These are phyloP conservation scores for Atta texana DNA, from an alignment of 1,140 invertebrate species.

Conservation along the genomic window DNA sequence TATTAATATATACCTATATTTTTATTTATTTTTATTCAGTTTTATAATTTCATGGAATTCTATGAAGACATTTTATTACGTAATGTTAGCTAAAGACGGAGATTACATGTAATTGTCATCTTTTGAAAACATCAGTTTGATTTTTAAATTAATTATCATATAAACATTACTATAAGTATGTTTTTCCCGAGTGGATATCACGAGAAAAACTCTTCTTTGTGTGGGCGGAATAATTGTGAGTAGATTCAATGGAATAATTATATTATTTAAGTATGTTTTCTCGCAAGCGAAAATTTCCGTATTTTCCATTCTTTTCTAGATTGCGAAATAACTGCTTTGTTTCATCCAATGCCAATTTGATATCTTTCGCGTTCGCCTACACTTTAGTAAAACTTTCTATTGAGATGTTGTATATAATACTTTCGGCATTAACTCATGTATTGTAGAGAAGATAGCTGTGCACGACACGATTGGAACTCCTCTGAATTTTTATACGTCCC, in stretches of 20 bases:
- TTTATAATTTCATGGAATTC: neutral
- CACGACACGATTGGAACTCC: slow-evolving; percentile 27
- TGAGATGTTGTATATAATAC: neutral
- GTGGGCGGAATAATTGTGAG: no score
- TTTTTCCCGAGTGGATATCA: neutral
- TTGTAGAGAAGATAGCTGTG: neutral
- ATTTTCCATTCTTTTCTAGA: neutral
- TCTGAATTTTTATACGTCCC: slow-evolving; percentile 54
- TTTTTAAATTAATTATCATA: slow-evolving; percentile 31
- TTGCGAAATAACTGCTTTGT: slow-evolving; percentile 19
- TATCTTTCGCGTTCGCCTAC: slow-evolving; percentile 33
- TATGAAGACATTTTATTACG: slow-evolving; percentile 1
- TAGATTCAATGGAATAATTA: slow-evolving; percentile 34
- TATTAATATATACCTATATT: no score
- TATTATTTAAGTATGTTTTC: slow-evolving; percentile 21
- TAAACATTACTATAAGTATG: neutral
- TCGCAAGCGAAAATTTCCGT: no score
- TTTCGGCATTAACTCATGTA: slow-evolving; percentile 20
- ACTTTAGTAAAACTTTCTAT: slow-evolving; percentile 39
- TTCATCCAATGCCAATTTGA: slow-evolving; percentile 24
- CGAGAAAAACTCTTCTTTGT: neutral
- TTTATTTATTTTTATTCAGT: slow-evolving; percentile 10
- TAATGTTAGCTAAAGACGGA: neutral
- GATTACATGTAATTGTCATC: neutral
- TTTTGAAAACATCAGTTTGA: slow-evolving; percentile 2